Base-by-base conservation (phyloP, 2,797 vertebrate genomes). In the Tangara arthus region DNA sequence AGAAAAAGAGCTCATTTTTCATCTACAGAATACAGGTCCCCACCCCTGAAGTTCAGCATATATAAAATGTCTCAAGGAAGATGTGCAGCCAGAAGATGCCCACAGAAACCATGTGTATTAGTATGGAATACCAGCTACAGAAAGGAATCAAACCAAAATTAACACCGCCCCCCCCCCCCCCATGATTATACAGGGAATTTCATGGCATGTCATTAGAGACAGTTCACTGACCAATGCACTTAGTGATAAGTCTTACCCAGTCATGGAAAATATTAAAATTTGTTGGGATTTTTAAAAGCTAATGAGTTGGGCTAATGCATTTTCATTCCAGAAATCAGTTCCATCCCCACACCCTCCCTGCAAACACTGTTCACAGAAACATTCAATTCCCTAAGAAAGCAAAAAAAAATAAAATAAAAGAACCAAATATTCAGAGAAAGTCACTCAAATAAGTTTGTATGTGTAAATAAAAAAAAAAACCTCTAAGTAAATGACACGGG, bases 401-500 rank as follows among this genome's bases (percentile, higher is more conserved):
- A 98, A 99, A 98, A 98, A 50, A 47, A 24, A 99, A 98, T 97
- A 98, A n/a, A 56, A 34, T 1, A 41, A 63, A 98, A 97, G 98
- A 98, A 98, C 98, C 98, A 95, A 93, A 97, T 93, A 92, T 96
- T 95, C 79, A 96, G 66, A 97, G 93, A 80, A 97, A 96, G 94
- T 95, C 96, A 96, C 91, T 97, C 93, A 96, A 94, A 83, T 96
- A 97, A 97, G 95, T 97, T 96, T 95, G 95, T 92, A 97, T 96
- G 95, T 98, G 98, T 96, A 96, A 97, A 97, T 83, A 98, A 98
- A 98, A 98, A 97, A 98, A 97, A 98, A 97, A 97, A 99, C 98
- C 98, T 98, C 98, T 98, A 99, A 99, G 99, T 99, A 99, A 99
- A 99, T 98, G 99, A 99, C 99, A 99, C 99, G 97, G 99, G 99